A percentile compares a stretch with the other conserved stretches of the same genome.
Evolutionary conservation across 2,113 vertebrate genomes (phyloP).

Genomic region (Pyrgilauda ruficollis): DNA sequence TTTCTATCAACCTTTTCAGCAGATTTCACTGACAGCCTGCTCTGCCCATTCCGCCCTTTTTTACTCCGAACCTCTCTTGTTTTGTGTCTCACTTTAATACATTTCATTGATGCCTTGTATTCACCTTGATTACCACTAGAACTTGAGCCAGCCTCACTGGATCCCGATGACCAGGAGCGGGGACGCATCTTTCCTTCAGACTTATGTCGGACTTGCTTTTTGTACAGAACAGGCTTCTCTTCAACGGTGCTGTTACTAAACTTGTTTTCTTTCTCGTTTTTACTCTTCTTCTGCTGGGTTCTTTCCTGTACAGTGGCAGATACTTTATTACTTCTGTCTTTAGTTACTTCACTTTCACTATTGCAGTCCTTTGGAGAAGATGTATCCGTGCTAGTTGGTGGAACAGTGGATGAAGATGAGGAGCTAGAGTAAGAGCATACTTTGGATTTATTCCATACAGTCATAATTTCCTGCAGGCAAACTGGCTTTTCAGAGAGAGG

Average conservation of each 20-base stretch:
- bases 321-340: slow-evolving; percentile 75
- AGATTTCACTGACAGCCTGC: slow-evolving; percentile 81
- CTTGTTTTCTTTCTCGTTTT: slow-evolving; percentile 88
- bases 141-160: slow-evolving; percentile 95
- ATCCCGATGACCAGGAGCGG: slow-evolving; percentile 96
- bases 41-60: slow-evolving; percentile 84
- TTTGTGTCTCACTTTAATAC: slow-evolving; percentile 87
- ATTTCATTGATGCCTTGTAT: slow-evolving; percentile 78
- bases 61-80: slow-evolving; percentile 86
- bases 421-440: slow-evolving; percentile 89
- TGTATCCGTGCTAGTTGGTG: slow-evolving; percentile 94
- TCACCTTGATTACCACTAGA: slow-evolving; percentile 91
- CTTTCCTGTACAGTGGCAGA: slow-evolving; percentile 69
- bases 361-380: slow-evolving; percentile 95
- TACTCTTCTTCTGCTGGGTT: slow-evolving; percentile 78
- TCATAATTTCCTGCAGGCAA: slow-evolving; percentile 98
- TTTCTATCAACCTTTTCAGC: slow-evolving; percentile 81
- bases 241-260: slow-evolving; percentile 70
- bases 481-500: slow-evolving; percentile 95
- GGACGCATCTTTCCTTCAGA: slow-evolving; percentile 86
- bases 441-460: slow-evolving; percentile 97
- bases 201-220: slow-evolving; percentile 85
- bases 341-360: slow-evolving; percentile 85
- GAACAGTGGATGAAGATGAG: slow-evolving; percentile 91
- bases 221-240: slow-evolving; percentile 77